Base-by-base conservation (phyloP, 2,888 invertebrate genomes). In the Heliconius ismenius region DNA sequence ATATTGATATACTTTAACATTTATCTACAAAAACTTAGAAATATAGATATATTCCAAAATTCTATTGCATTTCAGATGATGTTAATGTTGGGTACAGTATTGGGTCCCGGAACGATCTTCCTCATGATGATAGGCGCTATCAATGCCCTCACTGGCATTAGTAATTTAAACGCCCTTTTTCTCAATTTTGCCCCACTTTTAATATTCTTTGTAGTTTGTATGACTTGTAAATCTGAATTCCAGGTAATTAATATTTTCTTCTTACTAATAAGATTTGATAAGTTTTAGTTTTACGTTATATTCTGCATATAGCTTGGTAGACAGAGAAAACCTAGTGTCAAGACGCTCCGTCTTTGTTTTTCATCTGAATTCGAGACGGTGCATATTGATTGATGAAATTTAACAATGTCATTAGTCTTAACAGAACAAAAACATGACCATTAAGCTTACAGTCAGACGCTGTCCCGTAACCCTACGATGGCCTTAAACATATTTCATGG, bases 21-120 rank as follows among this genome's bases (percentile, higher is more conserved):
- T 39, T 39, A 39, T 18, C 18, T 18, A 18, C 18, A 49, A 7
- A 6, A 18, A 18, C 18, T 49, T 2, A 21, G 18, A 49, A 49
- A 18, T 49, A 49, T 49, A 54, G 2, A 69, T 21, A 54, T 60
- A 43, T 68, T 24, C 2, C 7, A 36, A 39, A 67, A 68, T n/a
- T 36, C 15, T 18, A 7, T 67, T 72, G 13, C 73, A 24, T 79
- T 88, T 87, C 86, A 95, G 95, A 86, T 90, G 80, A 88, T 96
- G 88, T 88, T 97, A 86, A 95, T 96, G 95, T 91, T 96, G 67
- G 97, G 97, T 60, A 97, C 98, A 9, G 92, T 98, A 28, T 91
- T 98, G 75, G 98, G 97, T 1, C 97, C 98, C 0, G 97, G 97
- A 26, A 97, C 97, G 0, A 97, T 97, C 81, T 97, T 97, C 87